These are phyloP conservation scores for Cossypha niveicapilla DNA, from an alignment of 2,797 vertebrate species.

Conservation along the genomic window DNA sequence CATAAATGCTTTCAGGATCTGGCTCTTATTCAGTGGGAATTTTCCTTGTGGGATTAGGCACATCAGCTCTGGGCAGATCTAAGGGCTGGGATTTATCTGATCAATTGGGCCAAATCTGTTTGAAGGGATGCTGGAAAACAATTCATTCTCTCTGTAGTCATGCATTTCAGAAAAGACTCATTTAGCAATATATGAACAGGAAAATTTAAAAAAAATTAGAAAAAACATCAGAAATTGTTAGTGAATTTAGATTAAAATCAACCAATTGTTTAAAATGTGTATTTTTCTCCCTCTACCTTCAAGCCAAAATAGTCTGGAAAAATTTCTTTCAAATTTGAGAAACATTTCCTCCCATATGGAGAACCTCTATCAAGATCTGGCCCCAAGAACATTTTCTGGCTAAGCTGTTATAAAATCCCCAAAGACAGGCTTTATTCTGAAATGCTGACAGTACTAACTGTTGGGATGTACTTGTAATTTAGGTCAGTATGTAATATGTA, in stretches of 20 bases:
- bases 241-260: background rate
- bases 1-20: background rate
- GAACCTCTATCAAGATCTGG: slow-evolving; percentile 60
- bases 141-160: background rate
- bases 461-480: slow-evolving; percentile 21
- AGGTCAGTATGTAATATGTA: slow-evolving; percentile 48
- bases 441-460: slow-evolving; percentile 37
- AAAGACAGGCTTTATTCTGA: slow-evolving; percentile 32
- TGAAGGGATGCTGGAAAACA: background rate
- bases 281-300: background rate
- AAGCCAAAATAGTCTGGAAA: slow-evolving; percentile 41
- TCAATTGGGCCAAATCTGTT: background rate
- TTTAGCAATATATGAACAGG: background rate
- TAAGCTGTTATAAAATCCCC: slow-evolving; percentile 24
- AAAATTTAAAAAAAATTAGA: background rate
- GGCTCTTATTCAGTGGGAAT: background rate
- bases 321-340: slow-evolving; percentile 48
- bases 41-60: background rate
- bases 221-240: background rate
- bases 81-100: background rate
- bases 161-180: background rate
- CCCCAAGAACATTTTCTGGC: slow-evolving; percentile 36
- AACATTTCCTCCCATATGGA: slow-evolving; percentile 53
- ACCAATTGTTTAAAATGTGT: background rate
- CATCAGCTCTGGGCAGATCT: background rate